These are phyloP conservation scores for Steinernema feltiae DNA, from an alignment of 1,140 invertebrate genomes.

Conservation along the genomic window DNA sequence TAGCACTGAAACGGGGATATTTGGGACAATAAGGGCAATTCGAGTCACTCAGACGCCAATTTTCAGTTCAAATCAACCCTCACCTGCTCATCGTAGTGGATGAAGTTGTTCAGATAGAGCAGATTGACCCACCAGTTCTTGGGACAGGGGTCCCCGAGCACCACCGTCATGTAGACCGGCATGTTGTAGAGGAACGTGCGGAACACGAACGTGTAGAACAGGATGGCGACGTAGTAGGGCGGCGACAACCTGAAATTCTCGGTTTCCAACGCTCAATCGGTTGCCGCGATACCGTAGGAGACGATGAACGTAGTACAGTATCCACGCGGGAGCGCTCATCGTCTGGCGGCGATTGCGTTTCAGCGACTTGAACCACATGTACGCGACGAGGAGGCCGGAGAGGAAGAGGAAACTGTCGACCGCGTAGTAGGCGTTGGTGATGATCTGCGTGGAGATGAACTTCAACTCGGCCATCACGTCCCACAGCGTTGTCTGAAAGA, in stretches of 20 bases:
- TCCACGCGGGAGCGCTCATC: conserved; percentile 17
- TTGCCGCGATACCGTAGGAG: conserved; percentile 19
- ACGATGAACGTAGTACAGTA: conserved; percentile 31
- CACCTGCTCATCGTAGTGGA: conserved; percentile 23
- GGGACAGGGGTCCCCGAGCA: conserved; percentile 2
- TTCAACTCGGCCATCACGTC: conserved; percentile 19
- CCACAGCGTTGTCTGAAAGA: conserved; percentile 26
- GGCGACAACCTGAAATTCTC: conserved; percentile 17
- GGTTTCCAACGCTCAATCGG: background rate
- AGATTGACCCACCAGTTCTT: conserved; percentile 31
- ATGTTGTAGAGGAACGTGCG: conserved; percentile 8
- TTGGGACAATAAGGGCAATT: background rate
- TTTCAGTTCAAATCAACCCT: too few relatives aligned
- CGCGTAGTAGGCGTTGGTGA: conserved; percentile 28
- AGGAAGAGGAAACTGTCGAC: conserved; percentile 32
- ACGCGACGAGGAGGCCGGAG: conserved; percentile 22
- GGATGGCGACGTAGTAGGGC: conserved; percentile 28
- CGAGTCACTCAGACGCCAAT: background rate
- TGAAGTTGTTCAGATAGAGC: conserved; percentile 27
- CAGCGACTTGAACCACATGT: conserved; percentile 20
- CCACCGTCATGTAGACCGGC: conserved; percentile 6
- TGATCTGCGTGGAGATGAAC: conserved; percentile 13
- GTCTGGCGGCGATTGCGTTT: conserved; percentile 17
- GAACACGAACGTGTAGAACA: conserved; percentile 27
- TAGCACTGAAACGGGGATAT: conserved; percentile 19